Evolutionary conservation across 2,113 vertebrate species (phyloP).

Genomic region (Heterotis niloticus): DNA sequence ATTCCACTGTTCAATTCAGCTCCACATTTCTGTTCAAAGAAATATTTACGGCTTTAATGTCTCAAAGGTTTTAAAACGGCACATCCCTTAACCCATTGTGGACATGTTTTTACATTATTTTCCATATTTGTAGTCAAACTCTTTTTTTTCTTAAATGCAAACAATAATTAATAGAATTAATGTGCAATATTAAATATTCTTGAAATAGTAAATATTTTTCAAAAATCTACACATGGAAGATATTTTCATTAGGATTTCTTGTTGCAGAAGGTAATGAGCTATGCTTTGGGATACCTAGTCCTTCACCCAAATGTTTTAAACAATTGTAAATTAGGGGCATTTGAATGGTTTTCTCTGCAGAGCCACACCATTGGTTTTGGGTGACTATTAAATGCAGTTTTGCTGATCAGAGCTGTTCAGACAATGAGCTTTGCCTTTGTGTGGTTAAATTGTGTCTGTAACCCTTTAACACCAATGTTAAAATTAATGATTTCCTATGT

Average conservation of each 20-base stretch:
- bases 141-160: neutral
- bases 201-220: neutral
- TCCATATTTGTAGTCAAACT: neutral
- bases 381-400: too few species aligned
- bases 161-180: slow-evolving; percentile 10
- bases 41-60: neutral
- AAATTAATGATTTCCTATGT: too few species aligned
- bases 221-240: neutral
- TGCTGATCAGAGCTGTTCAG: neutral
- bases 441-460: too few species aligned
- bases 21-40: neutral
- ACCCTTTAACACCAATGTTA: too few species aligned
- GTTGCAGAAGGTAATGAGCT: too few species aligned
- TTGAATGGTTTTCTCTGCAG: neutral
- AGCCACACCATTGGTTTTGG: neutral
- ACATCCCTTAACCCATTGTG: neutral
- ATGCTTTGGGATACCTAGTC: neutral
- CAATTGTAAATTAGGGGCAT: neutral
- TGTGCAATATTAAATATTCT: neutral
- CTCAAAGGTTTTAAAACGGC: neutral
- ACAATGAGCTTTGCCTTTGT: too few species aligned
- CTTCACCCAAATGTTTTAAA: neutral
- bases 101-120: neutral
- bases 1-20: neutral
- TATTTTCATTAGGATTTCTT: too few species aligned